Base-by-base conservation (phyloP, 2,888 invertebrate genomes). In the Heliconius cydno region DNA sequence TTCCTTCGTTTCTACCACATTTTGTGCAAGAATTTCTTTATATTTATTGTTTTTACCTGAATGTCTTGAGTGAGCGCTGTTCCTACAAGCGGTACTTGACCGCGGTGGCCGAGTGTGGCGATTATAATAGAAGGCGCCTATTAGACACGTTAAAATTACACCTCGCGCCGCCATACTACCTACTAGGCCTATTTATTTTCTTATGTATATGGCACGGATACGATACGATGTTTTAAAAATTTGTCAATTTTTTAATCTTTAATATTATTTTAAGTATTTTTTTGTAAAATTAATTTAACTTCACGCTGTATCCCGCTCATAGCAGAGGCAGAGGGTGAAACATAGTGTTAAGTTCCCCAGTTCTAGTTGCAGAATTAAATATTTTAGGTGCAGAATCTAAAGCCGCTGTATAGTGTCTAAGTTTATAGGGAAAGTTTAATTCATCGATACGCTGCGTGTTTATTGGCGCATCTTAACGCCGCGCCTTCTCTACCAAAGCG, bases 71-170 rank as follows among this genome's bases (percentile, higher is more conserved):
- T 80, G 77, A 60, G 77, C 73, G 77, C 67, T 63, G 30, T 60
- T 67, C 68, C 63, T 38, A 25, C 68, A 70, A 77, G 77, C 77
- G 77, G 80, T 77, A 70, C 77, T 80, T 77, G 80, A 77, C 60
- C 80, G 80, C 76, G 76, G 73, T 73, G 73, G 78, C 71, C 68
- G 66, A 75, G 75, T 75, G 68, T 34, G 66, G 67, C 80, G 80
- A 79, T 79, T 79, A 79, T 79, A 80, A 78, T 73, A 81, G 72
- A 74, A 74, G 76, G 72, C 80, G 68, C 80, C 80, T 87, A 88
- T 89, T 89, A 88, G 85, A 88, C 85, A 88, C 85, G 87, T 90
- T 89, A 87, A 88, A 90, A 90, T 90, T 90, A 89, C 87, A 89
- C 88, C 89, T 87, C 85, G 82, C 81, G 84, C 84, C 82, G 83